Evolutionary conservation across 2,113 vertebrate genomes (phyloP), one percentile per base, ranked within the genome.

Genomic region (Dascyllus trimaculatus): DNA sequence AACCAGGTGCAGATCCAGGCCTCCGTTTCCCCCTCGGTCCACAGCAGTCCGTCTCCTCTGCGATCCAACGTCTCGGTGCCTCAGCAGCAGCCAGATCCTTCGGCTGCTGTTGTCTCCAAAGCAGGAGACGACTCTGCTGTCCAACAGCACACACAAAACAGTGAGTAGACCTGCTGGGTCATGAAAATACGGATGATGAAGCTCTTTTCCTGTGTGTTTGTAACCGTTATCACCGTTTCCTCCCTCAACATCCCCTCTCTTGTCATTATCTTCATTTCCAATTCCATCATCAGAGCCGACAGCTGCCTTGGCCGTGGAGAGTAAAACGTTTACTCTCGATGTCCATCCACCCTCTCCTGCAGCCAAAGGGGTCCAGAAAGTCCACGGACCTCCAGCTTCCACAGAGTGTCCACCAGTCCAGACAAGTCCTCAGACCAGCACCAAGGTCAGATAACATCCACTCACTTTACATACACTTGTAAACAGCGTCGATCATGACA

Each of bases 61-160:
- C 52, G 26, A 1, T 71, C 81, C 69, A 65, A 76, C 48, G 24
- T 87, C 76, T 60, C 82, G 40, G 88, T 89, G 87, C 91, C 89
- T 92, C 91, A 80, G 76, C 91, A 88, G 82, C 89, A 88, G 85
- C 76, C 82, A 51, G 75, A 69, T 22, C 65, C 83, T 72, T 72
- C 51, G 8, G 32, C 80, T 17, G 74, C 76, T 65, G 7, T 65
- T 61, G 70, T 73, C 86, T 81, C 86, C 48, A 61, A n/a, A 54
- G 80, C 80, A 81, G 81, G 73, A 74, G 84, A 91, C 48, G 71
- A 87, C 54, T 22, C 81, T 19, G 75, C 88, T 69, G 84, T 77
- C 71, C 90, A 89, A 74, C 91, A 91, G 84, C 89, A 88, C 82
- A 87, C 86, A 85, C 92, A 92, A 65, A 89, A 79, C 87, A 94